These are phyloP conservation scores for Drosophila carrolli DNA, from an alignment of 1,140 invertebrate genomes.

Conservation along the genomic window DNA sequence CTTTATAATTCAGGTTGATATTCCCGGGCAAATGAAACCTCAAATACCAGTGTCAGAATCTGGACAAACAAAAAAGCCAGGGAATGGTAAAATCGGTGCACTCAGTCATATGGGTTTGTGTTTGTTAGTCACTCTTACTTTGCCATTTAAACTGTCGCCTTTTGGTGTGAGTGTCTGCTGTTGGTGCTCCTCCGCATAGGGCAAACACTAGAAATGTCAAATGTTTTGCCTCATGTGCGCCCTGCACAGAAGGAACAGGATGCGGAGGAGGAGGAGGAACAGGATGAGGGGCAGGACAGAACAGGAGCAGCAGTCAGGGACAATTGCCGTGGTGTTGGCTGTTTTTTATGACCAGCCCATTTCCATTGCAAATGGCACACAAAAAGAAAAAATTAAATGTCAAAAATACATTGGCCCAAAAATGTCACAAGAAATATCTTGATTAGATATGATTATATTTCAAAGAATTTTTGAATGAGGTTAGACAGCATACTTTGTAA, in stretches of 20 bases:
- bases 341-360: constrained; percentile 44
- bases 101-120: constrained; percentile 18
- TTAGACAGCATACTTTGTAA: no score
- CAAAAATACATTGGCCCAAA: background rate
- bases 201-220: constrained; percentile 68
- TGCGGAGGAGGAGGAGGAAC: constrained; percentile 1
- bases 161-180: constrained; percentile 21
- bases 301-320: constrained; percentile 46
- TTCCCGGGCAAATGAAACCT: constrained; percentile 14
- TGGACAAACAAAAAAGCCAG: constrained; percentile 15
- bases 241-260: constrained; percentile 8
- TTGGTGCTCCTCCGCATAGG: constrained; percentile 22
- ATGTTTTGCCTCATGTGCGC: constrained; percentile 48
- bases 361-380: constrained; percentile 18
- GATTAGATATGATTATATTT: background rate
- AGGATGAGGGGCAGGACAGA: constrained; percentile 16
- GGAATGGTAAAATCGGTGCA: constrained; percentile 39
- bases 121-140: constrained; percentile 39
- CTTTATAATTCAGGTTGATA: constrained; percentile 10
- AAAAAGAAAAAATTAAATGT: constrained; percentile 3
- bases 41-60: constrained; percentile 11
- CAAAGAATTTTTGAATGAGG: no score
- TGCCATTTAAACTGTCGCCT: constrained; percentile 54
- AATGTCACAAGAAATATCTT: no score
- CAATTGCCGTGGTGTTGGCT: constrained; percentile 46